These are phyloP conservation scores for Anhinga anhinga DNA, from an alignment of 2,113 vertebrate genomes.

Conservation along the genomic window DNA sequence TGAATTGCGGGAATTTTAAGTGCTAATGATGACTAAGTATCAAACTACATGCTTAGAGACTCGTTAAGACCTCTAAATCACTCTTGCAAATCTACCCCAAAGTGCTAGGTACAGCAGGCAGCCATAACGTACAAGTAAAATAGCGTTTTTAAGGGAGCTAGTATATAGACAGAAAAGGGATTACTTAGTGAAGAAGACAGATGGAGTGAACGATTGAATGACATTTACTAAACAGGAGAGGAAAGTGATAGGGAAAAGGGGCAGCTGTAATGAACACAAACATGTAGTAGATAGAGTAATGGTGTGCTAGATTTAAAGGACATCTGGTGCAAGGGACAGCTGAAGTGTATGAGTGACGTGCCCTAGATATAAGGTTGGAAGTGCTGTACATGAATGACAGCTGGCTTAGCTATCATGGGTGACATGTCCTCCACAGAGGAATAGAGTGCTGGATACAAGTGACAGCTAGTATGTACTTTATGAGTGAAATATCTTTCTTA, in stretches of 20 bases:
- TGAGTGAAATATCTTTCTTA: slow-evolving; percentile 47
- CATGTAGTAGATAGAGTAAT: slow-evolving; percentile 27
- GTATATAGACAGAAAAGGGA: background rate
- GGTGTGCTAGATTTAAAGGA: slow-evolving; percentile 61
- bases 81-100: background rate
- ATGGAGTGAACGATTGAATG: slow-evolving; percentile 32
- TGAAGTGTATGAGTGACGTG: slow-evolving; percentile 66
- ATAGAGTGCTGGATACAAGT: slow-evolving; percentile 52
- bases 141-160: background rate
- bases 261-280: slow-evolving; percentile 63
- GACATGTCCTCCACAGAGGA: slow-evolving; percentile 62
- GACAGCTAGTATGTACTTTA: slow-evolving; percentile 57
- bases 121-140: background rate
- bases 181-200: slow-evolving; percentile 26
- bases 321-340: slow-evolving; percentile 63
- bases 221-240: slow-evolving; percentile 48
- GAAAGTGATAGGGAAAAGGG: slow-evolving; percentile 51
- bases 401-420: slow-evolving; percentile 60
- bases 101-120: background rate
- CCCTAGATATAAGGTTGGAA: slow-evolving; percentile 55
- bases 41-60: background rate
- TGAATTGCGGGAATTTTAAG: background rate
- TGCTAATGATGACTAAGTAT: background rate
- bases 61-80: slow-evolving; percentile 10
- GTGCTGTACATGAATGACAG: slow-evolving; percentile 60